These are phyloP conservation scores for Eupleurogrammus muticus DNA, from an alignment of 2,797 vertebrate species.

Conservation along the genomic window DNA sequence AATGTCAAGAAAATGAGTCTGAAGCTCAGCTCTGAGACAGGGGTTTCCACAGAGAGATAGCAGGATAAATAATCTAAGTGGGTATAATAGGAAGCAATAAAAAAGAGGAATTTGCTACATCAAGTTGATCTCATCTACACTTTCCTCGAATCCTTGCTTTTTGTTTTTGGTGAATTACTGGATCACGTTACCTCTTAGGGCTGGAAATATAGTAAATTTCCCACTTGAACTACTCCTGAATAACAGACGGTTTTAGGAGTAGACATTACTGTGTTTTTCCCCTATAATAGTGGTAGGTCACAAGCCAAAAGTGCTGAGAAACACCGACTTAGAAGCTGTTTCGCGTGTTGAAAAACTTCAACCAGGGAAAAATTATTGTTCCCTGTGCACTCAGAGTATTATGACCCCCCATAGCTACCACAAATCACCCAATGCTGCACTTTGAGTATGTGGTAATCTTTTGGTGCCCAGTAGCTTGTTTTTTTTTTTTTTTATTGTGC, in stretches of 20 bases:
- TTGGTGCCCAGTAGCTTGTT: neutral
- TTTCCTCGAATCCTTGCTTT: neutral
- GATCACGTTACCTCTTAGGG: neutral
- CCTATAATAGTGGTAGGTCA: no score
- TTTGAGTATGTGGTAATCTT: neutral
- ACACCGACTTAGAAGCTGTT: conserved; percentile 3
- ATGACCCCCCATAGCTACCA: neutral
- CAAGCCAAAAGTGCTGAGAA: neutral
- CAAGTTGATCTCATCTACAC: no score
- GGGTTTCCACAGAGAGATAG: no score
- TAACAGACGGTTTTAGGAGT: neutral
- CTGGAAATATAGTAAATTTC: neutral
- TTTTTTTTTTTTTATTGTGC: conserved; percentile 25
- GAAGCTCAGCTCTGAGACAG: neutral
- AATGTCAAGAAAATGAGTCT: conserved; percentile 4
- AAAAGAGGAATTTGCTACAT: no score
- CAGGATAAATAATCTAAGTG: no score
- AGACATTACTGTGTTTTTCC: conserved; percentile 1
- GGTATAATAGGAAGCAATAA: no score
- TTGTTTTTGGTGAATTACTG: neutral
- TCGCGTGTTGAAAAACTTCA: neutral
- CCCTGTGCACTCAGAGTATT: neutral
- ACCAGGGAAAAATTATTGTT: neutral
- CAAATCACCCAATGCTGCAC: conserved; percentile 1
- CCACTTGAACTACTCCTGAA: neutral